Evolutionary conservation across 2,113 vertebrate species (phyloP).

Genomic region (Myanophis thanlyinensis): DNA sequence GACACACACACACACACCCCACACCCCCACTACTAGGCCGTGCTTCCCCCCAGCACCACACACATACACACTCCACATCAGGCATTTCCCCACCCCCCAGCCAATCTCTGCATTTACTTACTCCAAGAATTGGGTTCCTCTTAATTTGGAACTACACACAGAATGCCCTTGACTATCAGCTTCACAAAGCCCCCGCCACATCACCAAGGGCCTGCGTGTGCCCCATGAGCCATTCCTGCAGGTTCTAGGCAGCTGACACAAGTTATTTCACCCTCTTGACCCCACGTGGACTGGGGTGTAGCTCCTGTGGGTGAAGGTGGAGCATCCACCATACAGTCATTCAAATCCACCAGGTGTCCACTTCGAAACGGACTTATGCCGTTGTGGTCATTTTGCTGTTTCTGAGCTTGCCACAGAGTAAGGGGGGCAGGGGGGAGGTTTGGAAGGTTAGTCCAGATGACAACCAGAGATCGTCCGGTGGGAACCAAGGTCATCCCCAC

Average conservation of each 20-base stretch:
- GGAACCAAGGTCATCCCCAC: too few species aligned
- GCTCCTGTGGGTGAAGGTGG: neutral
- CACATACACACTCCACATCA: neutral
- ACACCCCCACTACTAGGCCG: too few species aligned
- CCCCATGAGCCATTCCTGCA: neutral
- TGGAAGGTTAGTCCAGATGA: too few species aligned
- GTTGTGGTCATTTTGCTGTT: too few species aligned
- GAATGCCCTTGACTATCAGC: neutral
- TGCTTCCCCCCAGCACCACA: too few species aligned
- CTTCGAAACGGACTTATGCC: too few species aligned
- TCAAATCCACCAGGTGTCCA: neutral
- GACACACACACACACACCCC: too few species aligned
- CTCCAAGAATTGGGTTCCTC: neutral
- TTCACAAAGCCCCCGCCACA: neutral
- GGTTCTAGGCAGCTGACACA: neutral
- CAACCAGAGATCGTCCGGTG: too few species aligned
- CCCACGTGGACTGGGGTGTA: neutral
- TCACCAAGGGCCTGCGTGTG: neutral
- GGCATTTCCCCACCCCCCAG: neutral
- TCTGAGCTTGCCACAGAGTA: too few species aligned
- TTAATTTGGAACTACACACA: neutral
- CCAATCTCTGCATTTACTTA: neutral
- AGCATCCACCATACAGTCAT: neutral
- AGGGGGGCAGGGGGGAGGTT: too few species aligned
- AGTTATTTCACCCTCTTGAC: neutral